Percentiles rank a stretch among this genome's conserved stretches.
Evolutionary conservation across 2,113 vertebrate genomes (phyloP).

Genomic region (Oostethus manadensis): DNA sequence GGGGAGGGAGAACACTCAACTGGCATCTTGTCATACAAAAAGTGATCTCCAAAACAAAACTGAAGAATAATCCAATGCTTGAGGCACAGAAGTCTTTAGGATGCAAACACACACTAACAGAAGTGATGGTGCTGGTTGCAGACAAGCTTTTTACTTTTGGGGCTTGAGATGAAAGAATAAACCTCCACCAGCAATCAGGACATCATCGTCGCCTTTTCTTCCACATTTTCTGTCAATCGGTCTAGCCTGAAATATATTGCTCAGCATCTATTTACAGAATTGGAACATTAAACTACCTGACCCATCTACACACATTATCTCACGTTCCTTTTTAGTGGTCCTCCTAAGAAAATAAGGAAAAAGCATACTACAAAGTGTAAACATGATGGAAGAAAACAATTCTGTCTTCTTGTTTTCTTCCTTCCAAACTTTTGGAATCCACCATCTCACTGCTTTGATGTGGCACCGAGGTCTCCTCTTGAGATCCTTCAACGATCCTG

Average conservation of each 20-base stretch:
- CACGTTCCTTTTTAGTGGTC: slow-evolving; percentile 71
- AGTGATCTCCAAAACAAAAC: slow-evolving; percentile 48
- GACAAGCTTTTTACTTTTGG: slow-evolving; percentile 29
- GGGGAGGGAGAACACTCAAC: slow-evolving; percentile 55
- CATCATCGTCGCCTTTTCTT: slow-evolving; percentile 15
- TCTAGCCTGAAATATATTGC: slow-evolving; percentile 67
- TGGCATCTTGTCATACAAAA: slow-evolving; percentile 52
- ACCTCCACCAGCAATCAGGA: slow-evolving; percentile 19
- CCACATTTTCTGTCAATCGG: slow-evolving; percentile 39
- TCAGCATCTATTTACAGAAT: slow-evolving; percentile 71
- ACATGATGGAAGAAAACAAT: slow-evolving; percentile 51
- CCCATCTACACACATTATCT: slow-evolving; percentile 57
- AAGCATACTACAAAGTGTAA: slow-evolving; percentile 59
- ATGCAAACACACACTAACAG: slow-evolving; percentile 2
- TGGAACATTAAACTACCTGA: slow-evolving; percentile 55
- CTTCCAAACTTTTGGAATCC: slow-evolving; percentile 36
- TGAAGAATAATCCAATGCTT: slow-evolving; percentile 50
- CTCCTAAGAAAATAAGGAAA: slow-evolving; percentile 47
- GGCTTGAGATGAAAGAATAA: slow-evolving; percentile 31
- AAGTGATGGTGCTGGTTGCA: slow-evolving; percentile 33
- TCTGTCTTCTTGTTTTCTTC: slow-evolving; percentile 28
- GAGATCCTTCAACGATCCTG: slow-evolving; percentile 47
- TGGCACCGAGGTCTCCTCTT: slow-evolving; percentile 37
- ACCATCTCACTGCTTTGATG: slow-evolving; percentile 35
- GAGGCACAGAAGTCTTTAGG: slow-evolving; percentile 66